Conservation (phyloP, 1,140 invertebrate genomes). For the Nymphalis io region DNA sequence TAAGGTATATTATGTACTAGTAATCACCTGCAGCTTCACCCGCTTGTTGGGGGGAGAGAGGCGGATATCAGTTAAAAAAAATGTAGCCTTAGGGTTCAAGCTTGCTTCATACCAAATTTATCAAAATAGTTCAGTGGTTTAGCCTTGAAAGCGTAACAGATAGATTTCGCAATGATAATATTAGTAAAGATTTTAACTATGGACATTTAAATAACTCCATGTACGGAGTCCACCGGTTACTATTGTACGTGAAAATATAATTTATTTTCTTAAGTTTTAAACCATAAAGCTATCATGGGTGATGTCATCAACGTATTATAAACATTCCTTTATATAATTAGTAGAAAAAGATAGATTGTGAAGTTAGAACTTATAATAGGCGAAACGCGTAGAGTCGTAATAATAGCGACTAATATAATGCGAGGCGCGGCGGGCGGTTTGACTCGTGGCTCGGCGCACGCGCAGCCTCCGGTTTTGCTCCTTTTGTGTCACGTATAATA, state of each 20-base stretch:
- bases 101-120: no score
- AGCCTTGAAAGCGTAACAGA: no score
- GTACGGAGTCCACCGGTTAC: no score
- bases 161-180: no score
- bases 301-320: not conserved
- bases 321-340: not conserved
- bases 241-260: not conserved
- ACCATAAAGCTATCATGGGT: not conserved
- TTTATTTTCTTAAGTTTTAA: not conserved
- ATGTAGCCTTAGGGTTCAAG: no score
- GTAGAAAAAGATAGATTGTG: slow-evolving; percentile 4
- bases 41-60: no score
- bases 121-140: no score
- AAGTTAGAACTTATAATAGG: slow-evolving; percentile 13
- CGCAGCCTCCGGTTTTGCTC: slow-evolving; percentile 74
- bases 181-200: not conserved
- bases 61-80: no score
- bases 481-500: slow-evolving; percentile 71
- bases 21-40: no score
- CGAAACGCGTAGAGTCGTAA: slow-evolving; percentile 17
- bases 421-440: slow-evolving; percentile 51
- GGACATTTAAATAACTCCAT: no score
- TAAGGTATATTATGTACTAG: no score
- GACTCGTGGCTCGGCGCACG: slow-evolving; percentile 78
- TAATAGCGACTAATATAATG: slow-evolving; percentile 13